phyloP scores from a whole-genome alignment of 2,888 invertebrate species.

The Lasioglossum pauxillum region DNA sequence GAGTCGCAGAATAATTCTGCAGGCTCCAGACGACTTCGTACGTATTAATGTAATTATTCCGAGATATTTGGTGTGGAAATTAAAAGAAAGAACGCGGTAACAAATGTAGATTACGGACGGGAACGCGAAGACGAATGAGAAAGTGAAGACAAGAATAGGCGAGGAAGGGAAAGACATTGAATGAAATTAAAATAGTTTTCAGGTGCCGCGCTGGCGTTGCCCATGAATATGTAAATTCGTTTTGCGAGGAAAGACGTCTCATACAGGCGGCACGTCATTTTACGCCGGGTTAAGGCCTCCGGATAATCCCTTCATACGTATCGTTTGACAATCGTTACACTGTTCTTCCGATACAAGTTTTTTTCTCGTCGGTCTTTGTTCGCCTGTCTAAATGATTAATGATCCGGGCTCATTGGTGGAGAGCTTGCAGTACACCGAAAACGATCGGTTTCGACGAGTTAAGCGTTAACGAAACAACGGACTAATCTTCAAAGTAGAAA shows the following conservation, averaged over 20 bases:
- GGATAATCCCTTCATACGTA: conserved; percentile 67
- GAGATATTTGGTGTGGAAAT: conserved; percentile 2
- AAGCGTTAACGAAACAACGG: neutral
- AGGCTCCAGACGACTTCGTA: neutral
- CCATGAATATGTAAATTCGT: conserved; percentile 79
- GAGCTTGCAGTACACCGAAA: conserved; percentile 18
- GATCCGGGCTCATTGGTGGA: conserved; percentile 25
- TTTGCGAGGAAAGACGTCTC: conserved; percentile 74
- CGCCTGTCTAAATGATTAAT: conserved; percentile 57
- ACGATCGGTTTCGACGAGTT: conserved; percentile 28
- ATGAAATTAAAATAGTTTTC: conserved; percentile 73
- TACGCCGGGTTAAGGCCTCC: conserved; percentile 61
- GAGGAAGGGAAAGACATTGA: conserved; percentile 43
- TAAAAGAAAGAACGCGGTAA: conserved; percentile 4
- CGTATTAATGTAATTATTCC: neutral
- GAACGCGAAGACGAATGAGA: conserved; percentile 45
- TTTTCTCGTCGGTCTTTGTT: conserved; percentile 34
- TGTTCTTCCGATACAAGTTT: conserved; percentile 57
- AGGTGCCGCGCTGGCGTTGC: conserved; percentile 51
- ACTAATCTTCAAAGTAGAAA: neutral
- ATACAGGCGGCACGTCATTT: conserved; percentile 70
- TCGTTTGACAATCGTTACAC: conserved; percentile 58
- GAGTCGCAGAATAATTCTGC: neutral
- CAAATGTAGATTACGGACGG: neutral
- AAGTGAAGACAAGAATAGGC: conserved; percentile 35